Base-by-base conservation (phyloP, 2,888 invertebrate species). In the Schizotus pectinicornis region DNA sequence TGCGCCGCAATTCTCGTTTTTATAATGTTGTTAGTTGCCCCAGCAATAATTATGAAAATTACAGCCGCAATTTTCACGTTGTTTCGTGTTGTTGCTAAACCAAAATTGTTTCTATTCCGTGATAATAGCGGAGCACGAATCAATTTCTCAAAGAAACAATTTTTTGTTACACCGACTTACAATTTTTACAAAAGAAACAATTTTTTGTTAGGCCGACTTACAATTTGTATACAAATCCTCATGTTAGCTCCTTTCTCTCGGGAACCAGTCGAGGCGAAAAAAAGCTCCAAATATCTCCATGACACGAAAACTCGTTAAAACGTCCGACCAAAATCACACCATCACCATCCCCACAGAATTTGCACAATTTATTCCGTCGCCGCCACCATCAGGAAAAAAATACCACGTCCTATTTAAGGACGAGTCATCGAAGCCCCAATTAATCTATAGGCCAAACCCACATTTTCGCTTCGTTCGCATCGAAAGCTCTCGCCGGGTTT, bases 201-300 rank as follows among this genome's bases (percentile, higher is more conserved):
- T n/a, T n/a, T n/a, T n/a, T n/a, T n/a, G n/a, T n/a, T n/a, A n/a
- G n/a, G 22, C 22, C 2, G 5, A 22, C 22, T 68, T 67, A 74
- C 74, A 67, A 69, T 72, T 65, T 70, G 71, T 53, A 64, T 67
- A 61, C 65, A 72, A 67, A 68, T 72, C 69, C 68, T 73, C 73
- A 72, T 74, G 73, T 71, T 74, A 74, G 69, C 74, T 73, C 53
- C 14, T 14, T 41, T 47, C 46, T 45, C 36, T 14, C 38, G 32
- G 56, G 6, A 36, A 39, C 43, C 48, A 9, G 32, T 12, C 34
- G 32, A 47, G 41, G 48, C 38, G 47, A 39, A 48, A 39, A 47
- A 54, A 12, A 39, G 7, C 39, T 11, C 39, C 13, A 9, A 13
- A 6, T 13, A n/a, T 39, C 8, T 11, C n/a, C 11, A 12, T 13